Percentiles rank a stretch among this genome's conserved stretches.
Conservation (phyloP, 2,797 vertebrate genomes). For the Gadopsis marmoratus region DNA sequence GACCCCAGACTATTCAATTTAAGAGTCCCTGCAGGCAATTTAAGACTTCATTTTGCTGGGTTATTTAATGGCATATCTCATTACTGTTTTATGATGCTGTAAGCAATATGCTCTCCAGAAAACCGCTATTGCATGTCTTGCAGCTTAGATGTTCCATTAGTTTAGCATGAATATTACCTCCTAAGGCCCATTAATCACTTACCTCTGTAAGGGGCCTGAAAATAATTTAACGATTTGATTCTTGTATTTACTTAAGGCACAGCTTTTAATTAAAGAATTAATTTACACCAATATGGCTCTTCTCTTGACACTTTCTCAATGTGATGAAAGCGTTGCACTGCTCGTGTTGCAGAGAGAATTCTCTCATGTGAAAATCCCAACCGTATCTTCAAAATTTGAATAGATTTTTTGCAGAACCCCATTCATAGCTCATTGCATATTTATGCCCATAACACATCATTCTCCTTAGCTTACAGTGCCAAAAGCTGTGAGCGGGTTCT, state of each 20-base stretch:
- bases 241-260: conserved; percentile 70
- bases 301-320: conserved; percentile 42
- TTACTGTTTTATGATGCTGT: conserved; percentile 83
- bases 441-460: conserved; percentile 24
- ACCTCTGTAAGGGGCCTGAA: conserved; percentile 60
- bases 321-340: conserved; percentile 38
- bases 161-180: conserved; percentile 73
- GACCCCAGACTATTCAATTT: conserved; percentile 71
- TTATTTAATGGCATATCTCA: conserved; percentile 82
- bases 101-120: conserved; percentile 76
- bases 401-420: conserved; percentile 38
- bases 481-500: conserved; percentile 11
- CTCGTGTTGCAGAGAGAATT: conserved; percentile 38
- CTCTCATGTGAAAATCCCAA: conserved; percentile 15
- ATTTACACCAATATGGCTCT: conserved; percentile 51
- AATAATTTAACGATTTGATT: conserved; percentile 72
- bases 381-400: conserved; percentile 38
- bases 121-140: conserved; percentile 70
- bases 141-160: conserved; percentile 76
- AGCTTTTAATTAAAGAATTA: conserved; percentile 72
- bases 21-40: conserved; percentile 71
- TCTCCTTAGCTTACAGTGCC: conserved; percentile 13
- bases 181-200: conserved; percentile 78
- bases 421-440: conserved; percentile 41
- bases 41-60: conserved; percentile 79